Evolutionary conservation across 2,888 invertebrate species (phyloP).

Genomic region (Electrophaes corylata): DNA sequence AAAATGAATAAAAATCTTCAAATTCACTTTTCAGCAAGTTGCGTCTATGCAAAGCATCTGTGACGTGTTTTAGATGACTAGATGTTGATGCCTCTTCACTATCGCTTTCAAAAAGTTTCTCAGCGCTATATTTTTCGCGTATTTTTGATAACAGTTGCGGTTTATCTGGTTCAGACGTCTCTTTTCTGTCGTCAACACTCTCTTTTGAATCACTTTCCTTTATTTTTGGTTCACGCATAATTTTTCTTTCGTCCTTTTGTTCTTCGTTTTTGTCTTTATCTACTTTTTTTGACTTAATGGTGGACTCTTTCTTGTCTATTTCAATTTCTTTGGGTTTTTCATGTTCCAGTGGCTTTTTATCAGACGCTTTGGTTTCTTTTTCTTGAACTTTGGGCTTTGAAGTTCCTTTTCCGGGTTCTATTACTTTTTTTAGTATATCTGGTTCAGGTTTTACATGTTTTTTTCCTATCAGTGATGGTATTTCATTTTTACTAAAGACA

Average conservation of each 20-base stretch:
- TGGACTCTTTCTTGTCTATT: conserved; percentile 10
- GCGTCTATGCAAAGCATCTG: conserved; percentile 68
- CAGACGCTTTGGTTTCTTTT: conserved; percentile 24
- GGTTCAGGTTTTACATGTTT: conserved; percentile 38
- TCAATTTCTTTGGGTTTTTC: conserved; percentile 21
- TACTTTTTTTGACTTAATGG: conserved; percentile 1
- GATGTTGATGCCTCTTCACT: conserved; percentile 51
- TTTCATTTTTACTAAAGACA: conserved; percentile 13
- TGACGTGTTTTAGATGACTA: conserved; percentile 64
- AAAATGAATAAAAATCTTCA: conserved; percentile 85
- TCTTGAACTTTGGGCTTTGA: conserved; percentile 36
- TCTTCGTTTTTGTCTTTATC: conserved; percentile 29
- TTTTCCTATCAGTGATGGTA: conserved; percentile 29
- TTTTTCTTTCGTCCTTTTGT: conserved; percentile 41
- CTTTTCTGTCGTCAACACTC: conserved; percentile 25
- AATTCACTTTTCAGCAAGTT: conserved; percentile 82
- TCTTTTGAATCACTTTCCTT: conserved; percentile 31
- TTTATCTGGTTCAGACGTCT: conserved; percentile 38
- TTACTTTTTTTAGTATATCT: conserved; percentile 31
- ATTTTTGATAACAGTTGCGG: conserved; percentile 19
- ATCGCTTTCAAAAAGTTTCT: conserved; percentile 46
- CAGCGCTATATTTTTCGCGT: conserved; percentile 29
- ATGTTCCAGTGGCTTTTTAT: conserved; percentile 5
- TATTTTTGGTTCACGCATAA: conserved; percentile 24
- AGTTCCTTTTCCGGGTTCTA: conserved; percentile 26